phyloP scores from a whole-genome alignment of 2,113 vertebrate genomes.

The Ia io region DNA sequence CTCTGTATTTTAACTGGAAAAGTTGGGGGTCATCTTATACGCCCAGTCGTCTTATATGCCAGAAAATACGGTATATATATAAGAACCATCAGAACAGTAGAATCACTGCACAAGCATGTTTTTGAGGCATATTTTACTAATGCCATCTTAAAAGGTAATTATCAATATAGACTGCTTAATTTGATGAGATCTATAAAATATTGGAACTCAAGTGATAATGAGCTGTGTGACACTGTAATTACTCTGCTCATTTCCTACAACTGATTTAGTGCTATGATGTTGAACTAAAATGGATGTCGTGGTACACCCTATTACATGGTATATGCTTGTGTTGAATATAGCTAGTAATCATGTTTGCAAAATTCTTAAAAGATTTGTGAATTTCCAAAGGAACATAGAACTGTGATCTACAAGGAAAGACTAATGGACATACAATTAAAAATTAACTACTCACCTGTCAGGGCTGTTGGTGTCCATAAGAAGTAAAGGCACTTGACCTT shows the following conservation, averaged over 20 bases:
- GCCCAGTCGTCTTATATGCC: no score
- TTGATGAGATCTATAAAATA: background rate
- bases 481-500: slow-evolving; percentile 50
- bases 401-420: background rate
- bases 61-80: background rate
- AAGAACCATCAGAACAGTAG: background rate
- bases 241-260: background rate
- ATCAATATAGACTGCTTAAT: background rate
- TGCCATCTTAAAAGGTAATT: background rate
- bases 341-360: background rate
- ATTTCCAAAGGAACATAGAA: background rate
- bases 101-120: background rate
- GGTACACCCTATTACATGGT: background rate
- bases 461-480: background rate
- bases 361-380: background rate
- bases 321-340: background rate
- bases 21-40: no score
- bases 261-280: background rate
- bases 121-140: background rate
- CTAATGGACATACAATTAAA: background rate
- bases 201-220: background rate
- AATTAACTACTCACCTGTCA: background rate
- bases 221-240: background rate
- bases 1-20: no score
- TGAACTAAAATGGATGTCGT: background rate